A percentile compares a stretch with the other conserved stretches of the same genome.
Conservation (phyloP, 2,888 invertebrate species). For the Drosophila heteroneura region DNA sequence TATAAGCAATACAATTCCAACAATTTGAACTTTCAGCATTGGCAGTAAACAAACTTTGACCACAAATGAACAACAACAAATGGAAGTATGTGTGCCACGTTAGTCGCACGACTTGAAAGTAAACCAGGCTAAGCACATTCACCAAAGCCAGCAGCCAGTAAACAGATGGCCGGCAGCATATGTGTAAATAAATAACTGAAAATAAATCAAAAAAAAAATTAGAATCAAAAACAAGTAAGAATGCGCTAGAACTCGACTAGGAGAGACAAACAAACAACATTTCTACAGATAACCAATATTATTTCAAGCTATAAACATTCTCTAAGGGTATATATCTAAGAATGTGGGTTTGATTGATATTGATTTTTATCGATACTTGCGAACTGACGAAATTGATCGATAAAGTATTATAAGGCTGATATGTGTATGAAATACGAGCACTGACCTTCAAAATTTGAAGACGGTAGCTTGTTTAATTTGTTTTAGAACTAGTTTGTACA, state of each 20-base stretch:
- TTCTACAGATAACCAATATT: no score
- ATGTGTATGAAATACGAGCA: not conserved
- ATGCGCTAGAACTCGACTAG: not conserved
- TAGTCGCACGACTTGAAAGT: slow-evolving; percentile 26
- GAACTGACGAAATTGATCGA: no score
- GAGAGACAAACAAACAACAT: not conserved
- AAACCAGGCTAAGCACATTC: slow-evolving; percentile 61
- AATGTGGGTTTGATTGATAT: not conserved
- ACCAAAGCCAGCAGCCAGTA: slow-evolving; percentile 4
- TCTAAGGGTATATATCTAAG: no score
- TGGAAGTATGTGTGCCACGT: slow-evolving; percentile 2
- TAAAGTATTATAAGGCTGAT: not conserved
- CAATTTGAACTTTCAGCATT: slow-evolving; percentile 48
- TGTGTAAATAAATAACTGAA: slow-evolving; percentile 3
- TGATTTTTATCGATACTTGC: not conserved
- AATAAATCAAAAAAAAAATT: not conserved
- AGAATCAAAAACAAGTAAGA: not conserved
- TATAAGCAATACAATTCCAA: slow-evolving; percentile 38
- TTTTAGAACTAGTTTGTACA: not conserved
- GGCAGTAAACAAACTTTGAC: slow-evolving; percentile 46
- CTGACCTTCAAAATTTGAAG: not conserved
- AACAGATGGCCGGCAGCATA: not conserved
- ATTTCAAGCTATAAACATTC: no score
- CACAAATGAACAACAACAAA: slow-evolving; percentile 59
- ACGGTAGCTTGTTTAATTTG: not conserved